phyloP scores from a whole-genome alignment of 2,888 invertebrate genomes.

The Rotaria macrura region DNA sequence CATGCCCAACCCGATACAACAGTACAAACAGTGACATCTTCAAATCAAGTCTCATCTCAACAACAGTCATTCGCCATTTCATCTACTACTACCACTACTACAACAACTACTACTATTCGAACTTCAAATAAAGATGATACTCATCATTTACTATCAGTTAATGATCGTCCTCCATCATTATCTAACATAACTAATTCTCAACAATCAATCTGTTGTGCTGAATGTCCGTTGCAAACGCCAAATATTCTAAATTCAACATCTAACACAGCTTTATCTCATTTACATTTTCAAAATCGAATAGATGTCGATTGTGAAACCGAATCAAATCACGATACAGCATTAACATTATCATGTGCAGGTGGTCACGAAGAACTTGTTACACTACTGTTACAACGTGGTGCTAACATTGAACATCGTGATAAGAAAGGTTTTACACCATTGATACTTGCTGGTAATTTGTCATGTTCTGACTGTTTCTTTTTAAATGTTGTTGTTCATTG shows the following conservation, averaged over 20 bases:
- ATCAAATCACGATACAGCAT: slow-evolving; percentile 92
- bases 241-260: background rate
- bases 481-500: no score
- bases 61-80: background rate
- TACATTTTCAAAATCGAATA: slow-evolving; percentile 19
- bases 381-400: slow-evolving; percentile 75
- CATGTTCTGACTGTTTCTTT: no score
- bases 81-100: no score
- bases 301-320: slow-evolving; percentile 88
- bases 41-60: background rate
- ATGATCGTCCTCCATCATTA: background rate
- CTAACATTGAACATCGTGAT: slow-evolving; percentile 92
- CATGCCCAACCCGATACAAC: background rate
- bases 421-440: slow-evolving; percentile 60
- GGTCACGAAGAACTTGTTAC: slow-evolving; percentile 83
- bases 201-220: background rate
- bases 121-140: background rate
- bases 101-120: no score
- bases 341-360: slow-evolving; percentile 90
- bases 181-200: background rate
- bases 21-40: background rate
- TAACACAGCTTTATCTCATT: background rate
- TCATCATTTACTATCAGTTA: background rate
- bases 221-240: background rate
- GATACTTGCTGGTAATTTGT: slow-evolving; percentile 23